Percentiles rank a stretch among this genome's conserved stretches.
Evolutionary conservation across 2,113 vertebrate species (phyloP).

Genomic region (Pachycephala philippinensis): DNA sequence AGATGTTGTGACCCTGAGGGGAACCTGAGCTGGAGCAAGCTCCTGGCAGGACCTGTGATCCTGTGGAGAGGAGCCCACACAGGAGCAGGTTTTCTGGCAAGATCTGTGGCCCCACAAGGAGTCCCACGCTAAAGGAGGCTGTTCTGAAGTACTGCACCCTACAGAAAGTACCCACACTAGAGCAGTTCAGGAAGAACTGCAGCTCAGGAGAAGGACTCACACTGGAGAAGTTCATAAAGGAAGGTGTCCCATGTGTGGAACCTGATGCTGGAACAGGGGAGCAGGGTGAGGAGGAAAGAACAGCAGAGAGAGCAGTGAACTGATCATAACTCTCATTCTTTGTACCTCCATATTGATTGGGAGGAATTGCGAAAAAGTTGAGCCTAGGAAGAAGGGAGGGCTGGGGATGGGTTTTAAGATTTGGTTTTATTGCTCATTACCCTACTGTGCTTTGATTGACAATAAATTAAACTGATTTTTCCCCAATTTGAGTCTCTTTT

Average conservation of each 20-base stretch:
- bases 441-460: neutral
- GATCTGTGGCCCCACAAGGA: neutral
- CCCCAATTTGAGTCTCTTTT: neutral
- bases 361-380: neutral
- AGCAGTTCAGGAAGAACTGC: neutral
- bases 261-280: neutral
- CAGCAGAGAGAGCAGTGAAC: neutral
- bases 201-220: too few species aligned
- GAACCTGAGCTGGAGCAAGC: neutral
- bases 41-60: neutral
- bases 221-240: neutral
- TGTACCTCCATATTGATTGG: fast-evolving
- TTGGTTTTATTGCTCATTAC: neutral
- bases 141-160: neutral
- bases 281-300: fast-evolving
- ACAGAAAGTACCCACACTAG: fast-evolving
- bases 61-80: fast-evolving
- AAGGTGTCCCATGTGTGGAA: neutral
- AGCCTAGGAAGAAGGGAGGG: neutral
- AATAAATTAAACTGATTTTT: neutral
- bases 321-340: fast-evolving
- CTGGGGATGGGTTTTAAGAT: neutral
- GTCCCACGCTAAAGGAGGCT: fast-evolving
- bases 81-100: neutral
- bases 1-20: neutral